A percentile compares a stretch with the other conserved stretches of the same genome.
These are phyloP conservation scores for Lycodopsis pacificus DNA, from an alignment of 2,797 vertebrate genomes.

Conservation along the genomic window DNA sequence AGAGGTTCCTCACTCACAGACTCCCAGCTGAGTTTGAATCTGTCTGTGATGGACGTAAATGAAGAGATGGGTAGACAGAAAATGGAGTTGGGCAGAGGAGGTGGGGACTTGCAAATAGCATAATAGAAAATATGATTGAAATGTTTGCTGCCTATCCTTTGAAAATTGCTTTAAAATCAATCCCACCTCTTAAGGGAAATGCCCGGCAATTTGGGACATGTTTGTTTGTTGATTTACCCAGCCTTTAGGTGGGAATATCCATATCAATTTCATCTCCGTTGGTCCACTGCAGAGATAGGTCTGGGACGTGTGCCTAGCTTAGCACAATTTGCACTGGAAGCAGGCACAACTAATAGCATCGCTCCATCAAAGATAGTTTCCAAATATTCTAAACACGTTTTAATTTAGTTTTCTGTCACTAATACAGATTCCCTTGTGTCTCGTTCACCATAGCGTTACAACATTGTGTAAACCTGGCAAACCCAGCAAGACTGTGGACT, in stretches of 20 bases:
- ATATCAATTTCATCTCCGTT: slow-evolving; percentile 18
- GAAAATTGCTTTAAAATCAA: slow-evolving; percentile 50
- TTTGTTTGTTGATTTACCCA: slow-evolving; percentile 48
- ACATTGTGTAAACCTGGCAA: background rate
- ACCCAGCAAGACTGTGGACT: background rate
- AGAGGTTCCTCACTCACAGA: slow-evolving; percentile 63
- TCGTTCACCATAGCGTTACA: background rate
- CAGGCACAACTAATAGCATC: background rate
- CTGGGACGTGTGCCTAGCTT: background rate
- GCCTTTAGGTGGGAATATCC: slow-evolving; percentile 31
- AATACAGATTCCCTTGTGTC: background rate
- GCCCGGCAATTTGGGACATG: slow-evolving; percentile 33
- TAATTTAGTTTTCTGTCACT: background rate
- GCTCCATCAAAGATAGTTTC: background rate
- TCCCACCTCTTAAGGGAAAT: slow-evolving; percentile 27
- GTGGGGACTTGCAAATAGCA: slow-evolving; percentile 47
- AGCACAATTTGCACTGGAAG: slow-evolving; percentile 14
- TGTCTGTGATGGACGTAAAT: slow-evolving; percentile 67
- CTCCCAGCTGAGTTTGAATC: slow-evolving; percentile 71
- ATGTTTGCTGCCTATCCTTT: slow-evolving; percentile 41
- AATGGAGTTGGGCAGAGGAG: slow-evolving; percentile 41
- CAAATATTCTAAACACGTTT: background rate
- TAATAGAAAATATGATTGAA: slow-evolving; percentile 52
- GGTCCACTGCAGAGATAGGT: slow-evolving; percentile 2
- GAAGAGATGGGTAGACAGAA: slow-evolving; percentile 52